Evolutionary conservation across 2,797 vertebrate species (phyloP).

Genomic region (Paramormyrops hopkinsi): DNA sequence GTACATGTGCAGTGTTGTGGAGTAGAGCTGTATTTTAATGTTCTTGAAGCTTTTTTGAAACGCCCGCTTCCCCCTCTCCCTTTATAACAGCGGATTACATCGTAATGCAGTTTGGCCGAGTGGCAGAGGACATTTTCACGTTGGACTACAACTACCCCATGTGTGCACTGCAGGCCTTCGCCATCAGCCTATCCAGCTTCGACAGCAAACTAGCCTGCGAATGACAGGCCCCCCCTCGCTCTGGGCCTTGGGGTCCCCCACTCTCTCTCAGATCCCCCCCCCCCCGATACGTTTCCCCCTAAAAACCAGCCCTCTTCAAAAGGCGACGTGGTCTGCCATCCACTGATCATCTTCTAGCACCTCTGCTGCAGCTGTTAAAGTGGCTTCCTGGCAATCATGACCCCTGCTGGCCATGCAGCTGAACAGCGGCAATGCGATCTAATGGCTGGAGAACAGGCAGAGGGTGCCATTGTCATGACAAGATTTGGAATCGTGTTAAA

Average conservation of each 20-base stretch:
- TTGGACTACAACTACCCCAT: conserved; percentile 95
- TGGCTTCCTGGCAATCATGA: neutral
- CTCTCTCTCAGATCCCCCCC: neutral
- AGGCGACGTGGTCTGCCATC: neutral
- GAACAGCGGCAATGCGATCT: neutral
- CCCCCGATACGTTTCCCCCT: neutral
- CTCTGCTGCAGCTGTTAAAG: conserved; percentile 3
- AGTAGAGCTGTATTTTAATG: neutral
- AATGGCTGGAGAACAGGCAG: neutral
- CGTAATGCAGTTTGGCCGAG: conserved; percentile 95
- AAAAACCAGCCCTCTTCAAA: neutral
- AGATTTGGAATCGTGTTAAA: neutral
- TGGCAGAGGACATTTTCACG: conserved; percentile 92
- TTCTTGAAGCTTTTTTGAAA: neutral
- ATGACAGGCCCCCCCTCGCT: conserved; percentile 46
- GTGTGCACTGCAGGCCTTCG: conserved; percentile 95
- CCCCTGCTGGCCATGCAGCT: neutral
- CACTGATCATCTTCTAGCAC: neutral
- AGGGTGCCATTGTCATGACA: neutral
- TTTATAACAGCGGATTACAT: conserved; percentile 80
- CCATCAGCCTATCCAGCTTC: conserved; percentile 93
- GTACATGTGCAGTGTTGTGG: neutral
- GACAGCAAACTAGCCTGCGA: conserved; percentile 96
- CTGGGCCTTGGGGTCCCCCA: neutral
- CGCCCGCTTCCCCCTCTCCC: neutral